phyloP scores from a whole-genome alignment of 2,888 invertebrate genomes.

The Brassicogethes aeneus region DNA sequence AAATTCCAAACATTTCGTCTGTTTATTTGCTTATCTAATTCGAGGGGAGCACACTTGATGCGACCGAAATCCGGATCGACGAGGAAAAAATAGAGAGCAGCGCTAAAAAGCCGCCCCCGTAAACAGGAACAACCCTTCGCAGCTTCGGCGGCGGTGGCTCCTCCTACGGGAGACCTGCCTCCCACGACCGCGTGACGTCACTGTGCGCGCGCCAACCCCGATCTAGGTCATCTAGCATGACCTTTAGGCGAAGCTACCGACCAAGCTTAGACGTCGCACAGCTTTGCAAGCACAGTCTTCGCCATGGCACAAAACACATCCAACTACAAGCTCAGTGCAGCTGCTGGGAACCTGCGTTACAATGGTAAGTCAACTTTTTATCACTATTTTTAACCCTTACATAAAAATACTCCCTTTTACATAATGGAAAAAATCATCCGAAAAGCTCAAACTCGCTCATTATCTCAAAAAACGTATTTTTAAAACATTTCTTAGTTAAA shows the following conservation, averaged over 20 bases:
- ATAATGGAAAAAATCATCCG: too few relatives aligned
- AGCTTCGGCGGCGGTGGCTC: slow-evolving; percentile 17
- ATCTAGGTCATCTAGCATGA: slow-evolving; percentile 39
- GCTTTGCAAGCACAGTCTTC: slow-evolving; percentile 33
- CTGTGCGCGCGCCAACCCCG: slow-evolving; percentile 31
- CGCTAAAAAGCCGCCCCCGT: slow-evolving; percentile 7
- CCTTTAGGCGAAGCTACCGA: slow-evolving; percentile 28
- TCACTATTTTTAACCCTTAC: too few relatives aligned
- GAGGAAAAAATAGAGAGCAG: too few relatives aligned
- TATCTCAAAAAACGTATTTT: too few relatives aligned
- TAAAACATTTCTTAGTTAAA: slow-evolving; percentile 5
- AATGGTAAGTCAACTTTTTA: slow-evolving; percentile 30
- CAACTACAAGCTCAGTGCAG: slow-evolving; percentile 36
- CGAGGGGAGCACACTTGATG: too few relatives aligned
- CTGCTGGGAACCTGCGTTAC: slow-evolving; percentile 32
- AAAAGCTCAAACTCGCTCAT: too few relatives aligned
- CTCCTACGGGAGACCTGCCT: slow-evolving; percentile 28
- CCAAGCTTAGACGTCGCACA: slow-evolving; percentile 28
- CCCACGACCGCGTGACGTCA: slow-evolving; percentile 31
- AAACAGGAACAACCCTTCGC: neutral
- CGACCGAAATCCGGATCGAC: slow-evolving; percentile 1
- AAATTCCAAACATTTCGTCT: too few relatives aligned
- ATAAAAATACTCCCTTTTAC: too few relatives aligned
- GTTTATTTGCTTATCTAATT: too few relatives aligned
- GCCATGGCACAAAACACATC: slow-evolving; percentile 32